These are phyloP conservation scores for Phenganax subtilis DNA, from an alignment of 92 coral and sea anemone species.

Conservation along the genomic window DNA sequence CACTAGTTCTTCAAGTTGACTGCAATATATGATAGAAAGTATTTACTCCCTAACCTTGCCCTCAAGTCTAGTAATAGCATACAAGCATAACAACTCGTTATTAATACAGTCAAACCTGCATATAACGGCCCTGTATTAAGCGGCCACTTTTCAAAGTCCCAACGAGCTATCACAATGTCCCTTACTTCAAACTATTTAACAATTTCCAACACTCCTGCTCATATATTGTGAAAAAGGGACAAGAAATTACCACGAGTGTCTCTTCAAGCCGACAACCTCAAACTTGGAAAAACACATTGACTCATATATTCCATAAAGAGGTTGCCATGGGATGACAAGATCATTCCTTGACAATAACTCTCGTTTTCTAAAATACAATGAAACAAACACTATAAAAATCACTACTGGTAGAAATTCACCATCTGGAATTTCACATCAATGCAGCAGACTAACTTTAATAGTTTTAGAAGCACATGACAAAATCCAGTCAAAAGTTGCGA, in stretches of 20 bases:
- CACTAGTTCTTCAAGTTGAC: slow-evolving; percentile 29
- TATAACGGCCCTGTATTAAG: too few relatives aligned
- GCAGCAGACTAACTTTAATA: slow-evolving; percentile 72
- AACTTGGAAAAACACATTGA: slow-evolving; percentile 74
- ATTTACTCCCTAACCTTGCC: not conserved
- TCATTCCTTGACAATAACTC: slow-evolving; percentile 79
- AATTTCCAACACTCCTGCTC: not conserved
- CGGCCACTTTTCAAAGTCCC: too few relatives aligned
- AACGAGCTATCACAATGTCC: too few relatives aligned
- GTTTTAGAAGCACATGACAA: slow-evolving; percentile 68
- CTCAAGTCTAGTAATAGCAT: not conserved
- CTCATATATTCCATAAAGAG: slow-evolving; percentile 67
- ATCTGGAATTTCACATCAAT: not conserved
- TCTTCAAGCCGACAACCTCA: slow-evolving; percentile 83
- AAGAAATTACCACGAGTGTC: slow-evolving; percentile 66
- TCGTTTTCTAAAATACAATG: slow-evolving; percentile 55
- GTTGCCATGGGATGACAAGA: slow-evolving; percentile 84
- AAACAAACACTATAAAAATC: not conserved
- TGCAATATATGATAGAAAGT: slow-evolving; percentile 3
- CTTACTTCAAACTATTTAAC: not conserved
- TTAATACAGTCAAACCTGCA: too few relatives aligned
- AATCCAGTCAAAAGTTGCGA: slow-evolving; percentile 79
- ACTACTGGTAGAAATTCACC: not conserved
- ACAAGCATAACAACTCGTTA: too few relatives aligned
- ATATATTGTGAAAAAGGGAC: not conserved